These are phyloP conservation scores for Galeopterus variegatus DNA, from an alignment of 2,113 vertebrate genomes.

Conservation along the genomic window DNA sequence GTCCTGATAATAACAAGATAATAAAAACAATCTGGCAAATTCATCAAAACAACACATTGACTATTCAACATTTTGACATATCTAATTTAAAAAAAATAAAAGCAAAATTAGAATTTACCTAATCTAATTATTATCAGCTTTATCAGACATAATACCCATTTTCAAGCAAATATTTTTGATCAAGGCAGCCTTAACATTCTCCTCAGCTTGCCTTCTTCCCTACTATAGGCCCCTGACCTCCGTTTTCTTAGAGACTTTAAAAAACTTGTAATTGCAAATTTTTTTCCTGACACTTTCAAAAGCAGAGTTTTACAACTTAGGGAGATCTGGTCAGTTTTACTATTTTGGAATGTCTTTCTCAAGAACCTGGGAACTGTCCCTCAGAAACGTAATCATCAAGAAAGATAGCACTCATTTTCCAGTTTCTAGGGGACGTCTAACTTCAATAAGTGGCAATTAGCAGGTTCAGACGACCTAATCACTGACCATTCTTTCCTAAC, in stretches of 20 bases:
- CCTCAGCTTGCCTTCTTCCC: neutral
- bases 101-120: neutral
- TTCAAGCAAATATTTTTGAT: neutral
- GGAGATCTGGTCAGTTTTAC: neutral
- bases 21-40: neutral
- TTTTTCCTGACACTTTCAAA: neutral
- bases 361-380: neutral
- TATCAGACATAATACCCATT: neutral
- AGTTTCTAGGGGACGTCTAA: neutral
- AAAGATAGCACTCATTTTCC: neutral
- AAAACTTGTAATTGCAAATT: neutral
- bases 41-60: neutral
- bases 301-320: neutral
- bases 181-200: neutral
- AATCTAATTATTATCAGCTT: neutral
- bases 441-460: neutral
- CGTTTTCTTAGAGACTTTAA: neutral
- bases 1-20: neutral
- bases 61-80: neutral
- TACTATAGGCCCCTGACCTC: neutral
- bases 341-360: neutral
- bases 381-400: neutral
- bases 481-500: neutral
- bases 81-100: neutral
- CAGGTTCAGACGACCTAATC: neutral